Base-by-base conservation (phyloP, 2,888 invertebrate genomes). In the Ariolimax columbianus region DNA sequence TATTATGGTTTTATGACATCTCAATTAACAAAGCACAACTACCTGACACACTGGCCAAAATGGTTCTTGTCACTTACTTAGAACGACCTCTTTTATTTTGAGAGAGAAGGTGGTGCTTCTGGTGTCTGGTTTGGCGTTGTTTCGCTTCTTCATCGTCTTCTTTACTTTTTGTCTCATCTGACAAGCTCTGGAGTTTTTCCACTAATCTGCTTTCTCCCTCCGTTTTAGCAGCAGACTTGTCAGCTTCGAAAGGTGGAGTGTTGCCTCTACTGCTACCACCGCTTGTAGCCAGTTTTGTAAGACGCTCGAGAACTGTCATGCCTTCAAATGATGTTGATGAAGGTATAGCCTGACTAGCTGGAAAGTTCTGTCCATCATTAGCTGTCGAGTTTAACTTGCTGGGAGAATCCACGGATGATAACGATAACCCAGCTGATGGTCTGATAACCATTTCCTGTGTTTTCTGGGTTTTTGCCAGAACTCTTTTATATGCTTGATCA, bases 401-500 rank as follows among this genome's bases (percentile, higher is more conserved):
- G 1, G 85, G 63, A 19, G 82, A 68, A 59, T 87, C 83, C 38
- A 40, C 43, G 7, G 82, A 19, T 19, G 84, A 87, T 9, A 84
- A 84, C 23, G 86, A 84, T 51, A 85, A 86, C 36, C 70, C 88
- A n/a, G 59, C 88, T 23, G 88, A 86, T 38, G 88, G 84, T 23
- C 89, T 87, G 51, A 33, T 14, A 83, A 88, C 88, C 30, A 90
- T 85, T 11, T 91, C 91, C 40, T 91, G 89, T 77, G 89, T 83
- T 77, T 91, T 90, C 19, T 87, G 97, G 17, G 98, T 98, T 93
- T 98, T 97, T 0, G 97, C 97, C 91, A 98, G 94, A 0, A 98
- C 98, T 90, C 98, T 95, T 94, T 98, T 98, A 94, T 97, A 97
- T 0, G 98, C 97, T 90, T 97, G 96, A 30, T 98, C 98, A 94